Evolutionary conservation across 2,888 invertebrate genomes (phyloP), one percentile per base, ranked within the genome.

Genomic region (Philereme vetulata): DNA sequence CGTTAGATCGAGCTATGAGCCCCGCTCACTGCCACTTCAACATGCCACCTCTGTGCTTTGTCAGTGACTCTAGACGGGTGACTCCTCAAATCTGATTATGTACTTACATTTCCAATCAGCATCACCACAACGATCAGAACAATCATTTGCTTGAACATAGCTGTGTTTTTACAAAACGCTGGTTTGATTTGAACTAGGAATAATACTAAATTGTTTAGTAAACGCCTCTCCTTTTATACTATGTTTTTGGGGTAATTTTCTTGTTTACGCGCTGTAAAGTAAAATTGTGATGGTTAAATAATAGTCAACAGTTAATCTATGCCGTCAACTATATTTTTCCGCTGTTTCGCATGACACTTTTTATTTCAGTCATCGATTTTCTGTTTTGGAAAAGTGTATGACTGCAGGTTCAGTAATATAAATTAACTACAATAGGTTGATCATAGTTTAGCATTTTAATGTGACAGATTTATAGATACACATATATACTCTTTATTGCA

Each of bases 101-200:
- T 53, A 74, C 80, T 77, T 64, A 79, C 81, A 36, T 56, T 56
- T 8, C 69, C 74, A 60, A 77, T 56, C 70, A 81, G 60, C 70
- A 75, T 66, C n/a, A 67, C 70, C 32, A 72, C 68, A 33, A 79
- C 57, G 34, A 71, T 60, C 0, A 78, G 2, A 9, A 72, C 40
- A 5, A 74, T 53, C 4, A 76, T 9, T 33, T 68, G 64, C 21
- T 72, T 75, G 4, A 69, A 70, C 79, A 80, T 80, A 4, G 51
- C 64, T 70, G 46, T 5, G 21, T 21, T 21, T n/a, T 48, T 11
- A 38, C 21, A 9, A 4, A 4, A 38, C 5, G 6, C 11, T 11
- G 5, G 5, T n/a, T 5, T 21, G 21, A 21, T 21, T 21, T 21
- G 4, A 9, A 36, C 21, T 33, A 8, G 8, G 9, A 47, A 42